Conservation (phyloP, 2,797 vertebrate species). For the Crenuchus spilurus region DNA sequence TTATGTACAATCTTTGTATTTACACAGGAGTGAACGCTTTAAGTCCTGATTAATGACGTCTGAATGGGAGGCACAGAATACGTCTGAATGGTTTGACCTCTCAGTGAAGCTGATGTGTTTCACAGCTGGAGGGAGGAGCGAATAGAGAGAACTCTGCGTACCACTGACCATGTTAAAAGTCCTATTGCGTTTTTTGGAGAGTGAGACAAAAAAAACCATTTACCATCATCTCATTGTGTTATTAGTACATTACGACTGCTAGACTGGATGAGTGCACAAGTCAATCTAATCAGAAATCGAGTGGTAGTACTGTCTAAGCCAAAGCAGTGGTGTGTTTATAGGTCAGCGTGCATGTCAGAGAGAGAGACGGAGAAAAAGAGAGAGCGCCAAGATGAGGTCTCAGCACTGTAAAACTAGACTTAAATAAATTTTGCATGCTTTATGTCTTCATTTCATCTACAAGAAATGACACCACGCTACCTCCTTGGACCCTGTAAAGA, state of each 20-base stretch:
- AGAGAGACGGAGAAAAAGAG: conserved; percentile 35
- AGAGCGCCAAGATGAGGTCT: conserved; percentile 47
- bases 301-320: conserved; percentile 44
- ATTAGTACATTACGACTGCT: conserved; percentile 59
- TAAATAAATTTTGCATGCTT: conserved; percentile 53
- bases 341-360: conserved; percentile 35
- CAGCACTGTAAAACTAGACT: conserved; percentile 49
- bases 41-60: conserved; percentile 69
- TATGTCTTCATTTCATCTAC: conserved; percentile 46
- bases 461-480: conserved; percentile 56
- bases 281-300: conserved; percentile 40
- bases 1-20: conserved; percentile 79
- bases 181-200: conserved; percentile 12
- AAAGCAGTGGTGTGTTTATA: conserved; percentile 41
- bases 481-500: conserved; percentile 72
- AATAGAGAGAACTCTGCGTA: conserved; percentile 5
- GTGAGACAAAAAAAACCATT: conserved; percentile 28
- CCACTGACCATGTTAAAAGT: conserved; percentile 27
- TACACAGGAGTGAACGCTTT: conserved; percentile 71
- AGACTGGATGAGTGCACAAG: conserved; percentile 64
- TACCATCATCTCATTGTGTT: conserved; percentile 23
- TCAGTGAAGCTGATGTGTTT: conserved; percentile 26
- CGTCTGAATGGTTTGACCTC: conserved; percentile 21
- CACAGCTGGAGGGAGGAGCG: conserved; percentile 22
- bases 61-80: conserved; percentile 31